Conservation (phyloP, 2,888 invertebrate genomes). For the Ischnus inquisitorius region DNA sequence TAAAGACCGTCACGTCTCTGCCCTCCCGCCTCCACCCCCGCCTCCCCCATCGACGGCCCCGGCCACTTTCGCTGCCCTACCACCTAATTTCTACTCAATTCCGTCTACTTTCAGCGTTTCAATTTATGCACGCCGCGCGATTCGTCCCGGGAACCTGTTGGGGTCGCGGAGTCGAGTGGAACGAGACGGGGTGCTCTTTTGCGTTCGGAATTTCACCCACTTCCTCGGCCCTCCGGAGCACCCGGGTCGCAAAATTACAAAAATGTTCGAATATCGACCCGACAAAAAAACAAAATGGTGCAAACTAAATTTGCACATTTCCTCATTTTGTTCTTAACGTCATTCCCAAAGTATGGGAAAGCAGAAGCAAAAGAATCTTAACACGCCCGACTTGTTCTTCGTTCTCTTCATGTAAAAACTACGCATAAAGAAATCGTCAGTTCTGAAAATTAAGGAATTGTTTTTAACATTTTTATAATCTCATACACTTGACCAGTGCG, state of each 20-base stretch:
- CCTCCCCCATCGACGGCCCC: no score
- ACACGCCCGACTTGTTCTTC: background rate
- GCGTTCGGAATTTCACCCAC: constrained; percentile 12
- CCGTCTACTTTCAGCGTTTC: constrained; percentile 83
- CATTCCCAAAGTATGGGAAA: no score
- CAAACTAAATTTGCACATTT: no score
- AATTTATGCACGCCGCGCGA: constrained; percentile 82
- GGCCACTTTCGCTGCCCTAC: constrained; percentile 60
- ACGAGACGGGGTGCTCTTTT: constrained; percentile 14
- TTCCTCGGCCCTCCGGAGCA: background rate
- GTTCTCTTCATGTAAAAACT: no score
- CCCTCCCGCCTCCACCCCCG: no score
- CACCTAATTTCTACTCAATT: constrained; percentile 83
- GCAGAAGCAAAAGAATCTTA: background rate
- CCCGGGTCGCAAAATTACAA: background rate
- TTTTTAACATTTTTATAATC: background rate
- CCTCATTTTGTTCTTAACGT: no score
- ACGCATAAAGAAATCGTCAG: background rate
- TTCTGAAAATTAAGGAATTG: background rate
- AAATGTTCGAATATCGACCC: background rate
- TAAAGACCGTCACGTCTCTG: constrained; percentile 72
- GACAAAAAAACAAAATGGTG: background rate
- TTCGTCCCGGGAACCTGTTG: constrained; percentile 75
- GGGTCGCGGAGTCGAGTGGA: constrained; percentile 47
- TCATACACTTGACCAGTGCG: no score